Evolutionary conservation across 2,888 invertebrate genomes (phyloP).

Genomic region (Pammene fasciana): DNA sequence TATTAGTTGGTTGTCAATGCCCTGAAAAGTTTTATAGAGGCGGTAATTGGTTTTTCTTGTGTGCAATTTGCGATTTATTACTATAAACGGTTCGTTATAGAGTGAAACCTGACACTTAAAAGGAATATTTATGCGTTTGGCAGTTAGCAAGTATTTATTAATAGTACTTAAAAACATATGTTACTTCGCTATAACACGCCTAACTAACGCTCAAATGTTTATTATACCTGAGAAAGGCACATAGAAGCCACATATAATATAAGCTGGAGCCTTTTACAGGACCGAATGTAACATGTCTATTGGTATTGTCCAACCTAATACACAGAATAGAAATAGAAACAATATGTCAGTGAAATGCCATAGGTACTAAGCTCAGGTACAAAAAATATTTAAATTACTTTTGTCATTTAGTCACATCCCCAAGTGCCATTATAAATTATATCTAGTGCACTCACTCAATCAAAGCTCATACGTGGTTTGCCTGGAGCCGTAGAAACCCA

Average conservation of each 20-base stretch:
- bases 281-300: too few relatives aligned
- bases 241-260: too few relatives aligned
- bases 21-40: slow-evolving; percentile 12
- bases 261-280: too few relatives aligned
- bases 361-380: too few relatives aligned
- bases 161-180: not conserved
- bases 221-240: too few relatives aligned
- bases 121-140: not conserved
- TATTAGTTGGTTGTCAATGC: slow-evolving; percentile 22
- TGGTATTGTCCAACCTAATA: too few relatives aligned
- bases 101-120: not conserved
- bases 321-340: too few relatives aligned
- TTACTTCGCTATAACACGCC: too few relatives aligned
- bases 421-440: not conserved
- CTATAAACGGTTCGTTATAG: not conserved
- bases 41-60: slow-evolving; percentile 19
- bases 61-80: slow-evolving; percentile 15
- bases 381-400: not conserved
- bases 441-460: not conserved
- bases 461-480: slow-evolving; percentile 18
- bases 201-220: too few relatives aligned
- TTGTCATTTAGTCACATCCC: not conserved
- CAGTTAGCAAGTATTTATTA: not conserved
- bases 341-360: not conserved
- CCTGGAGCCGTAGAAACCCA: slow-evolving; percentile 9